These are phyloP conservation scores for Columba guinea DNA, from an alignment of 2,797 vertebrate species.

Conservation along the genomic window DNA sequence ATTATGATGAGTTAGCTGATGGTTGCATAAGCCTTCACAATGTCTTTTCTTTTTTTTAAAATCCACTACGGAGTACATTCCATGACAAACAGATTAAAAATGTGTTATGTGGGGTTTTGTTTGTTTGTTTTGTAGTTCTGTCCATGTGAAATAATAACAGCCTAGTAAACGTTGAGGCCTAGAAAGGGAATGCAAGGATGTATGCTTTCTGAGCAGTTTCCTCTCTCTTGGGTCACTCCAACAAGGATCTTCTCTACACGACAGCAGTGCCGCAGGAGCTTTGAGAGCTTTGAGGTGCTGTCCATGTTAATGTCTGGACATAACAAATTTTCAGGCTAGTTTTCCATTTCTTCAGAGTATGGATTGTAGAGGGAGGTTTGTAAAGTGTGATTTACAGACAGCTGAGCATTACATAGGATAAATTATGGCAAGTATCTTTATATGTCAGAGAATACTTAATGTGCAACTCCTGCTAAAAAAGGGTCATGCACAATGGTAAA, in stretches of 20 bases:
- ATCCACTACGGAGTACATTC: not conserved
- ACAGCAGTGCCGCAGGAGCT: rapidly evolving
- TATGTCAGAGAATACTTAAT: not conserved
- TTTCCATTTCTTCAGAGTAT: not conserved
- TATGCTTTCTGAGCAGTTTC: not conserved
- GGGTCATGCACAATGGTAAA: not conserved
- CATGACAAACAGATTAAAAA: not conserved
- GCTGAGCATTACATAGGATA: not conserved
- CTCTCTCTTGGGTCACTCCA: not conserved
- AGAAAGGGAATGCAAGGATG: rapidly evolving
- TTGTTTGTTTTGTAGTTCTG: not conserved
- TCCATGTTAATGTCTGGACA: not conserved
- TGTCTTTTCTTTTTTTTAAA: not conserved
- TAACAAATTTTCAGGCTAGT: not conserved
- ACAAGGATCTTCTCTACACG: not conserved
- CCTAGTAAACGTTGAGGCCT: not conserved
- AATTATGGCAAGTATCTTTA: not conserved
- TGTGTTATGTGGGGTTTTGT: not conserved
- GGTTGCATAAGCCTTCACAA: not conserved
- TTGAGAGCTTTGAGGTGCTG: not conserved
- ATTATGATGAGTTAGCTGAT: not conserved
- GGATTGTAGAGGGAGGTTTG: not conserved
- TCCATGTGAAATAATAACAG: not conserved
- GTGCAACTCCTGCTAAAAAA: not conserved
- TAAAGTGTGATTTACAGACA: not conserved